phyloP scores from a whole-genome alignment of 2,113 vertebrate species.

The Craseonycteris thonglongyai region DNA sequence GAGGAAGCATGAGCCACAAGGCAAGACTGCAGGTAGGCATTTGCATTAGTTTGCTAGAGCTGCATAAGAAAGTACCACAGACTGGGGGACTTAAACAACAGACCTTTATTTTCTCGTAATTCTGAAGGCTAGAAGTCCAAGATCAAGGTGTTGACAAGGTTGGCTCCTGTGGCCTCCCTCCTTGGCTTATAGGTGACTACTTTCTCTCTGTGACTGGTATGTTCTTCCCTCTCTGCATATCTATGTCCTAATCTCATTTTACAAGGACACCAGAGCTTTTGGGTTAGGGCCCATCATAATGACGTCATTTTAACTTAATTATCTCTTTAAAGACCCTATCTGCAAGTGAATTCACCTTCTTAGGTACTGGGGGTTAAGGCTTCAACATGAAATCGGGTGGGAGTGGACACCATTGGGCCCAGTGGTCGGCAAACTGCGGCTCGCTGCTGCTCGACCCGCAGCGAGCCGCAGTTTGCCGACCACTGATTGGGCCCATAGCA shows the following conservation, averaged over 20 bases:
- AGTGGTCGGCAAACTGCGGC: too few relatives aligned
- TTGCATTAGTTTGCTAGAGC: not conserved
- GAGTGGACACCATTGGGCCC: too few relatives aligned
- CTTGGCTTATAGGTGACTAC: not conserved
- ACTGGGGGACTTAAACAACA: not conserved
- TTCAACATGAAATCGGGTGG: not conserved
- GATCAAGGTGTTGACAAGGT: not conserved
- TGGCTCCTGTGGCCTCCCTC: not conserved
- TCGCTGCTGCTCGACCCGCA: too few relatives aligned
- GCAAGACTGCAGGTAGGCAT: not conserved
- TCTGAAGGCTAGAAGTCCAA: not conserved
- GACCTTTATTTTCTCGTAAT: not conserved
- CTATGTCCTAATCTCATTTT: not conserved
- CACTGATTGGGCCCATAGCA: not conserved
- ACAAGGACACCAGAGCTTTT: not conserved
- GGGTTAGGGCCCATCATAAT: not conserved
- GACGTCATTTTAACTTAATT: not conserved
- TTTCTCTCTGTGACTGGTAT: not conserved
- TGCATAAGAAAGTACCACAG: not conserved
- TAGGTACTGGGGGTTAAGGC: not conserved
- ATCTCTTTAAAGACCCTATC: not conserved
- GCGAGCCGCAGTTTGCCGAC: too few relatives aligned
- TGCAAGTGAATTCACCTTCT: not conserved
- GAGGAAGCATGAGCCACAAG: not conserved
- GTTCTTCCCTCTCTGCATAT: not conserved